A percentile compares a stretch with the other conserved stretches of the same genome.
Evolutionary conservation across 2,113 vertebrate species (phyloP).

Genomic region (Acanthisitta chloris): DNA sequence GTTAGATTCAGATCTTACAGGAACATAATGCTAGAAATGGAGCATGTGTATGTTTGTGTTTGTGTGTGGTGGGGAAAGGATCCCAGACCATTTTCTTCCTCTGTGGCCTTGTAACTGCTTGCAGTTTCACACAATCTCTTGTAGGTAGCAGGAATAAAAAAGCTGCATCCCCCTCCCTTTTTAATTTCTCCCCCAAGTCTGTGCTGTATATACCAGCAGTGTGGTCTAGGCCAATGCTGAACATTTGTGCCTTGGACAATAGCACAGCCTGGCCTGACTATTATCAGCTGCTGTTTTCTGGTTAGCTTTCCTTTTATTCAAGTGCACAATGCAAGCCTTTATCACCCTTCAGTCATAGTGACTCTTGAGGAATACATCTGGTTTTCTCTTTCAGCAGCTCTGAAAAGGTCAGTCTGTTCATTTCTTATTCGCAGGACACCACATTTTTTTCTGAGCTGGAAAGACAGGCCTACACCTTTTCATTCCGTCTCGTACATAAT

Average conservation of each 20-base stretch:
- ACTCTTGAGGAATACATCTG: conserved; percentile 87
- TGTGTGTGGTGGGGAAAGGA: conserved; percentile 6
- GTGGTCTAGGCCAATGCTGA: conserved; percentile 83
- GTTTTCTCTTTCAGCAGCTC: conserved; percentile 83
- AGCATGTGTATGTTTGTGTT: conserved; percentile 14
- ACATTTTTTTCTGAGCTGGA: conserved; percentile 75
- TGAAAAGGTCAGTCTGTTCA: conserved; percentile 85
- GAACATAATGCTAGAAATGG: conserved; percentile 45
- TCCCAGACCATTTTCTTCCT: conserved; percentile 36
- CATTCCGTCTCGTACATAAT: conserved; percentile 77
- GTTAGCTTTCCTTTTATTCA: conserved; percentile 83
- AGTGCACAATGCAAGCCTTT: conserved; percentile 81
- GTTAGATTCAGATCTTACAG: conserved; percentile 52
- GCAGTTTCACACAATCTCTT: conserved; percentile 64
- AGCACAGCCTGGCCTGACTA: conserved; percentile 81
- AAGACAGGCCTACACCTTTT: conserved; percentile 82
- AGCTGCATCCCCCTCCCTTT: neutral
- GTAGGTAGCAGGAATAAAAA: conserved; percentile 68
- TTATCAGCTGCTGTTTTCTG: conserved; percentile 86
- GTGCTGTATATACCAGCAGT: conserved; percentile 73
- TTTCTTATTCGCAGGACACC: conserved; percentile 81
- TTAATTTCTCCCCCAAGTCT: conserved; percentile 44
- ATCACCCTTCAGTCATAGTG: conserved; percentile 83
- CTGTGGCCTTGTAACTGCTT: conserved; percentile 63
- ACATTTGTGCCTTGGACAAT: conserved; percentile 82